phyloP scores from a whole-genome alignment of 2,888 invertebrate genomes.

The Hyppa rectilinea region DNA sequence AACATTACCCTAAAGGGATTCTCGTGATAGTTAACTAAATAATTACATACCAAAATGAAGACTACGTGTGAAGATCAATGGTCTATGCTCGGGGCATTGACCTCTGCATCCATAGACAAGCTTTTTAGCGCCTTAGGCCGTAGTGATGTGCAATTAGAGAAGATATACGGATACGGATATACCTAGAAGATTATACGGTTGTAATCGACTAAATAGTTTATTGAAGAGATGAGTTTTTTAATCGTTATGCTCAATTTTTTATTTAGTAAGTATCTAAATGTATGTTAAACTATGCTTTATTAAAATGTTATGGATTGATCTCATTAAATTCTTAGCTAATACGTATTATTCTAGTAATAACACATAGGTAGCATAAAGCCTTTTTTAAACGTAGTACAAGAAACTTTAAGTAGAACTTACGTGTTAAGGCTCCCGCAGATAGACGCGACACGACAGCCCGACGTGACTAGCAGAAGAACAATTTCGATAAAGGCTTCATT shows the following conservation, averaged over 20 bases:
- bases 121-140: slow-evolving; percentile 55
- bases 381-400: not conserved
- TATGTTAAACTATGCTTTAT: too few species aligned
- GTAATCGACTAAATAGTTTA: slow-evolving; percentile 16
- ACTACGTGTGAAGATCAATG: slow-evolving; percentile 33
- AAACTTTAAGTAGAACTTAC: not conserved
- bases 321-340: not conserved
- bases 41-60: slow-evolving; percentile 36
- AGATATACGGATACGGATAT: too few species aligned
- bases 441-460: too few species aligned
- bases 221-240: slow-evolving; percentile 13
- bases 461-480: too few species aligned
- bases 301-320: not conserved
- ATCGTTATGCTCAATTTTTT: not conserved
- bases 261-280: too few species aligned
- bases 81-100: slow-evolving; percentile 42
- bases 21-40: slow-evolving; percentile 21
- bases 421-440: too few species aligned
- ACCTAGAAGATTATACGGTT: slow-evolving; percentile 31
- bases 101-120: slow-evolving; percentile 43
- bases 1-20: slow-evolving; percentile 7
- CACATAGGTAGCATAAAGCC: not conserved
- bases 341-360: not conserved
- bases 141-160: slow-evolving; percentile 58
- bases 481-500: too few species aligned